Base-by-base conservation (phyloP, 2,888 invertebrate genomes). In the Nephrotoma appendiculata region DNA sequence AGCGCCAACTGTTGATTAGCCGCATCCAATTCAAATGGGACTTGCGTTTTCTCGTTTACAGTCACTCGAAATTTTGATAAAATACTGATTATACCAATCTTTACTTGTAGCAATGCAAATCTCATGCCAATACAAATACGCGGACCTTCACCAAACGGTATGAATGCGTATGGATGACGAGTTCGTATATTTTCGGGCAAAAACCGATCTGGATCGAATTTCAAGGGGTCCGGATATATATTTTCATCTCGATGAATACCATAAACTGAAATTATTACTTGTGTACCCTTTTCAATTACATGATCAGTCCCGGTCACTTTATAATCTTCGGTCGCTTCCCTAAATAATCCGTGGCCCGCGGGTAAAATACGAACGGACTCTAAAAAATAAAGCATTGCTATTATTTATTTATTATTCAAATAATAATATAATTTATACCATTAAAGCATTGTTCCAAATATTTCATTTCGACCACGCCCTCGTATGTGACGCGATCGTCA, bases 241-340 rank as follows among this genome's bases (percentile, higher is more conserved):
- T 92, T 91, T 0, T 93, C 92, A 89, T 94, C 94, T 89, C 93
- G 93, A 88, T 95, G 95, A 88, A 94, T 92, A 0, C 93, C 92
- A 86, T 92, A 92, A 1, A 91, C 90, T 0, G 94, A 94, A 86
- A 95, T 92, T 4, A 93, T 89, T 0, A 94, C 89, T 42, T 92
- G 89, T n/a, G 92, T 93, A 0, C 92, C 93, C 88, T 93, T 92
- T 85, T 93, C 93, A 87, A 94, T 92, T 0, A 92, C 89, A 87
- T 93, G 90, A 9, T 93, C 87, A 5, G 88, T 88, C 6, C 88
- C 88, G 0, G 89, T 88, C 5, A 90, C 48, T 42, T 45, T 41
- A 41, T 84, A 87, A 31, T 86, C 86, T 7, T 41, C 19, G 6
- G 11, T 1, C 5, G 86, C 85, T 19, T 52, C 42, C 7, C 87